Evolutionary conservation across 2,797 vertebrate genomes (phyloP).

Genomic region (Tangara arthus): DNA sequence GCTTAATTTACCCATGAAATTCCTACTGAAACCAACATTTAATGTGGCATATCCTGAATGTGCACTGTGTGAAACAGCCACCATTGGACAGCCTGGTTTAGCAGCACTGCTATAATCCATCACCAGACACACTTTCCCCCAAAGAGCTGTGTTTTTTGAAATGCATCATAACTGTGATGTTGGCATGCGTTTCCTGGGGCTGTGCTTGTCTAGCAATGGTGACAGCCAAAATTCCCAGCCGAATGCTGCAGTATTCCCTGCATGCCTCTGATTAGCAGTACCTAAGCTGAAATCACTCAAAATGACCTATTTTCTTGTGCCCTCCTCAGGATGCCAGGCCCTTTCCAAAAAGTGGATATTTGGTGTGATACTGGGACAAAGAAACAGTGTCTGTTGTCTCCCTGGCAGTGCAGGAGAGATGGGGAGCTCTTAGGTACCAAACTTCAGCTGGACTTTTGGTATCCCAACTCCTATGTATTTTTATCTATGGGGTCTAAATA

Average conservation of each 20-base stretch:
- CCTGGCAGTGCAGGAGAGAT: background rate
- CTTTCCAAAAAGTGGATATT: background rate
- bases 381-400: background rate
- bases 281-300: background rate
- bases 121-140: background rate
- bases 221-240: background rate
- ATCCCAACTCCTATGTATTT: too few species aligned
- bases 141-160: background rate
- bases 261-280: background rate
- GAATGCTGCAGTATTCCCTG: background rate
- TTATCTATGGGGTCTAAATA: background rate
- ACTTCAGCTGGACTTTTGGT: background rate
- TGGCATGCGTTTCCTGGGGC: background rate
- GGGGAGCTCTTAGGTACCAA: background rate
- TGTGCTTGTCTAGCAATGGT: background rate
- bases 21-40: background rate
- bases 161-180: background rate
- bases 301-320: fast-evolving
- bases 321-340: background rate
- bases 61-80: background rate
- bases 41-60: background rate
- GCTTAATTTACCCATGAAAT: background rate
- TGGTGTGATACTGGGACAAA: background rate
- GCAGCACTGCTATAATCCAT: background rate
- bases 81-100: background rate